Base-by-base conservation (phyloP, 2,113 vertebrate species). In the Sprattus sprattus region DNA sequence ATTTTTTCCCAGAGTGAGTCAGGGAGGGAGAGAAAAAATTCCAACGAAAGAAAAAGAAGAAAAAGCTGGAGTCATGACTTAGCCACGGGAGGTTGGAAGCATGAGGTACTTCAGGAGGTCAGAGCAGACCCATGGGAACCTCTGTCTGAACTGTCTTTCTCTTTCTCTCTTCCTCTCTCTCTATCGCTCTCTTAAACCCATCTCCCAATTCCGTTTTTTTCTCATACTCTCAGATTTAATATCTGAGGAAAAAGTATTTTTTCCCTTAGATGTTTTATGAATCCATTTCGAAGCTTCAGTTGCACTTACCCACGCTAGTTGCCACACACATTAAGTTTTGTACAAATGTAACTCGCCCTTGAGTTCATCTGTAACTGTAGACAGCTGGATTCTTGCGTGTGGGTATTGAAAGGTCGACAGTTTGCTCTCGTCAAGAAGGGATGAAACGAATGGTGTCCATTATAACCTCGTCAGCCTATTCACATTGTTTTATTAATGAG, bases 31-130 rank as follows among this genome's bases (percentile, higher is more conserved):
- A 84, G 75, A 83, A 75, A 75, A 81, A 82, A 50, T 44, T 78
- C 71, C 71, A 78, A 3, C 15, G 71, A 11, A 20, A 84, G 85
- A 39, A 67, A 82, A 86, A 88, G 82, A 84, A 28, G 85, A 75
- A 86, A 88, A 87, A 90, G 82, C 85, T 81, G 46, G 85, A 88
- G 89, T 89, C 39, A 85, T 90, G 92, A 90, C 88, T 91, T 91
- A 89, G 88, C 81, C 85, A 89, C 85, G 45, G 82, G 88, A 88
- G 86, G 90, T 86, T 89, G 88, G 89, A 92, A 92, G 92, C 93
- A 90, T 71, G 47, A 87, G 85, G 89, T 91, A 87, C 91, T 90
- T 88, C 85, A 78, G 44, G 91, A 92, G 92, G 92, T 92, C 92
- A 94, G 89, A 20, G 50, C 86, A 88, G 2, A 84, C 92, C 92